Percentiles rank a stretch among this genome's conserved stretches.
Evolutionary conservation across 2,888 invertebrate genomes (phyloP).

Genomic region (Tetrapedia diversipes): DNA sequence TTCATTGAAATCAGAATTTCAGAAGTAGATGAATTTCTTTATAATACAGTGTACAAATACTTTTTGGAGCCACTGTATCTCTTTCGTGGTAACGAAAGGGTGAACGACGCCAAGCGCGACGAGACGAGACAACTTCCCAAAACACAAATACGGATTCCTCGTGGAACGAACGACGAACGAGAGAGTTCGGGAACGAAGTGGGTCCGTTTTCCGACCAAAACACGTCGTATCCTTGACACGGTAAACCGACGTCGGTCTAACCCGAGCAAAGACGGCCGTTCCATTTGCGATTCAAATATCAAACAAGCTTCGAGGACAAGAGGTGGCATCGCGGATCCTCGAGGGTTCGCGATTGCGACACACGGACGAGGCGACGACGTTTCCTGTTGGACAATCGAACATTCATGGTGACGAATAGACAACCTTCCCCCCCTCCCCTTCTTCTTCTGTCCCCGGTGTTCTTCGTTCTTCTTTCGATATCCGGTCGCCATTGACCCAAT

Average conservation of each 20-base stretch:
- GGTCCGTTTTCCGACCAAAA: conserved; percentile 54
- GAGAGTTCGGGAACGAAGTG: conserved; percentile 38
- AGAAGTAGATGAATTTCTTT: too few relatives aligned
- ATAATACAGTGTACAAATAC: too few relatives aligned
- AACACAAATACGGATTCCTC: too few relatives aligned
- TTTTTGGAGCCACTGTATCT: too few relatives aligned
- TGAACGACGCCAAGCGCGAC: too few relatives aligned
- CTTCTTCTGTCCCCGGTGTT: too few relatives aligned
- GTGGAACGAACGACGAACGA: not conserved
- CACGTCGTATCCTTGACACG: conserved; percentile 73
- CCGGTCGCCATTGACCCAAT: conserved; percentile 3
- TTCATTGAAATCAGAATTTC: too few relatives aligned
- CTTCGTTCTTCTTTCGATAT: conserved; percentile 1
- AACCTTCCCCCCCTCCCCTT: too few relatives aligned
- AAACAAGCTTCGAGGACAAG: conserved; percentile 41
- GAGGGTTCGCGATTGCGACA: conserved; percentile 25
- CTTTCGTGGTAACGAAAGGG: too few relatives aligned
- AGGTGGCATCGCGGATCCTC: conserved; percentile 37
- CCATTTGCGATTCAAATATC: conserved; percentile 72
- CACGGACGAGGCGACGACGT: too few relatives aligned
- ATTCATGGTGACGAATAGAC: too few relatives aligned
- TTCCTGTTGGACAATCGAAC: conserved; percentile 31
- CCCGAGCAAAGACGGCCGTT: conserved; percentile 53
- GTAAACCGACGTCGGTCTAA: conserved; percentile 52
- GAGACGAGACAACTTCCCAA: too few relatives aligned